These are phyloP conservation scores for Hydra vulgaris DNA, from an alignment of 30 jellyfish, hydroid and myxozoan species.

Conservation along the genomic window DNA sequence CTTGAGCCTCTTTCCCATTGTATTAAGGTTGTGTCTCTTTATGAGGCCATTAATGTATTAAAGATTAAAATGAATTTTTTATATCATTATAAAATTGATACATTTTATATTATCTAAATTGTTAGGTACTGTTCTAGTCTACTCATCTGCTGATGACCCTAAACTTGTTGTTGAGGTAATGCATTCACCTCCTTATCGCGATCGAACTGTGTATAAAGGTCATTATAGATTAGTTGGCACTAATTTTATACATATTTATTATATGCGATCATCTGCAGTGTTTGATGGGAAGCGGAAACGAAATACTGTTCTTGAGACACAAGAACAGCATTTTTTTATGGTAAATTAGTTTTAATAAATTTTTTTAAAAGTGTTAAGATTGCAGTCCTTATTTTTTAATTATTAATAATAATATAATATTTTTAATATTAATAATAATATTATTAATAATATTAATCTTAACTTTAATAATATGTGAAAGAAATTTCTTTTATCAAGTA, in stretches of 20 bases:
- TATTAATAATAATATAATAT: too few relatives aligned
- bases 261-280: constrained; percentile 22
- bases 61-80: too few relatives aligned
- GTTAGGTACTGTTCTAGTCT: constrained; percentile 49
- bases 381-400: too few relatives aligned
- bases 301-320: not conserved
- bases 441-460: too few relatives aligned
- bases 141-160: constrained; percentile 66
- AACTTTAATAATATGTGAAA: too few relatives aligned
- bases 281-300: constrained; percentile 33
- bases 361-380: not conserved
- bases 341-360: constrained; percentile 8
- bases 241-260: constrained; percentile 20
- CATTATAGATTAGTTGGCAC: constrained; percentile 54
- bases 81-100: too few relatives aligned
- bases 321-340: constrained; percentile 57
- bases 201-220: constrained; percentile 38
- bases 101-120: too few relatives aligned
- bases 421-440: too few relatives aligned
- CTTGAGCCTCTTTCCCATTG: too few relatives aligned
- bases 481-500: too few relatives aligned
- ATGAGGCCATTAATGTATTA: too few relatives aligned
- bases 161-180: constrained; percentile 28
- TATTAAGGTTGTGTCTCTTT: too few relatives aligned
- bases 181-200: constrained; percentile 35